Evolutionary conservation across 1,140 invertebrate species (phyloP).

Genomic region (Hycleus phaleratus): DNA sequence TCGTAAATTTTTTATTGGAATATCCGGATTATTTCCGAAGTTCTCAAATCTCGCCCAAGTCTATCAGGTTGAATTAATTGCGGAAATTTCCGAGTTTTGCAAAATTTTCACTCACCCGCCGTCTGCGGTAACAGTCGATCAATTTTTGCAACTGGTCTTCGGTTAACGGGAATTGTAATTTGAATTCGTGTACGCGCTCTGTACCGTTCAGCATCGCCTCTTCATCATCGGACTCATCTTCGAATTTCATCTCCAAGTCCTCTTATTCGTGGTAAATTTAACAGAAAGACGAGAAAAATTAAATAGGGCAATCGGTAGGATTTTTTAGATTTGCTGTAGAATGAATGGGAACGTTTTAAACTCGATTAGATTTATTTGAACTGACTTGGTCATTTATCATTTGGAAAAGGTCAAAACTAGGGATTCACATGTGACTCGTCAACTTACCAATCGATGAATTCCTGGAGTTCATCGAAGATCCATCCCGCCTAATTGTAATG

Average conservation of each 20-base stretch:
- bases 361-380: no score
- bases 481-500: conserved; percentile 43
- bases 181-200: conserved; percentile 7
- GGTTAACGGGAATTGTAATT: conserved; percentile 6
- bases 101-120: conserved; percentile 1
- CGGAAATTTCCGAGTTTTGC: neutral
- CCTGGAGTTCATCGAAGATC: conserved; percentile 50
- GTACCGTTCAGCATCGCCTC: conserved; percentile 2
- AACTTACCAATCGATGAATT: conserved; percentile 55
- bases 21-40: neutral
- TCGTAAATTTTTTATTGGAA: no score
- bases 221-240: conserved; percentile 6
- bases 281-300: no score
- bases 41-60: neutral
- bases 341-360: no score
- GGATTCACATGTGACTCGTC: neutral
- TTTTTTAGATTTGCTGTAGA: no score
- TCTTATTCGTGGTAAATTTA: neutral
- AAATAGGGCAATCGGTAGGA: no score
- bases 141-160: conserved; percentile 3
- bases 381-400: neutral
- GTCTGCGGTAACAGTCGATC: neutral
- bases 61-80: neutral
- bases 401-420: no score
- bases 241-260: conserved; percentile 9